Evolutionary conservation across 2,113 vertebrate genomes (phyloP).

Genomic region (Lathamus discolor): DNA sequence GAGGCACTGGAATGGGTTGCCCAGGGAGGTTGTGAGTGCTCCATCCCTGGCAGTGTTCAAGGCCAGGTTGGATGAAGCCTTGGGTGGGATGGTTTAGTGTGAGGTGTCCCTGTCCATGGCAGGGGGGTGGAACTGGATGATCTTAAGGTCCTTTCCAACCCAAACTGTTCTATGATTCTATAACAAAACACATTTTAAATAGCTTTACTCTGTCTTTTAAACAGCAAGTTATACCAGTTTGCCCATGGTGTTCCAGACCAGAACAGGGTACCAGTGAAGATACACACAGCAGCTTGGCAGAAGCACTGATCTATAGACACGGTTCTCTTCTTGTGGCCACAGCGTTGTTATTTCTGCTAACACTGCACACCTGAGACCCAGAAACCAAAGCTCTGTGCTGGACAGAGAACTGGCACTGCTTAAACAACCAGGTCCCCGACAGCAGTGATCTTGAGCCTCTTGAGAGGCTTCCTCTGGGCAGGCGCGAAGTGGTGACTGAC

Average conservation of each 20-base stretch:
- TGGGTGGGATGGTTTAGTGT: too few relatives aligned
- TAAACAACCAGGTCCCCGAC: background rate
- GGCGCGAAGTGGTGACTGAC: background rate
- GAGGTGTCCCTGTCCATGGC: too few relatives aligned
- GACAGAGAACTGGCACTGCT: background rate
- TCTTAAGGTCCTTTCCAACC: too few relatives aligned
- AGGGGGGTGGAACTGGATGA: too few relatives aligned
- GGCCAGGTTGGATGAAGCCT: too few relatives aligned
- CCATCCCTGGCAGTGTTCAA: too few relatives aligned
- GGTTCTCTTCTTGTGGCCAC: accelerated
- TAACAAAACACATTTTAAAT: background rate
- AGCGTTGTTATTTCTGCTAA: background rate
- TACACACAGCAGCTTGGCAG: background rate
- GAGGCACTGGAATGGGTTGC: too few relatives aligned
- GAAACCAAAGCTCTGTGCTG: background rate
- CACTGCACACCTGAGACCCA: background rate
- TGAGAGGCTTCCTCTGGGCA: background rate
- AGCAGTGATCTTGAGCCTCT: background rate
- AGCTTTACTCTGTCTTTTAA: background rate
- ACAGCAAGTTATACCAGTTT: background rate
- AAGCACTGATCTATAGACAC: background rate
- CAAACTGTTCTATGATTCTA: too few relatives aligned
- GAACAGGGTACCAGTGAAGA: background rate
- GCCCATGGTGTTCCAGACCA: background rate
- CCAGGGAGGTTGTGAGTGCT: too few relatives aligned